Conservation (phyloP, 92 coral and sea anemone genomes). For the Epizoanthus stellaris region DNA sequence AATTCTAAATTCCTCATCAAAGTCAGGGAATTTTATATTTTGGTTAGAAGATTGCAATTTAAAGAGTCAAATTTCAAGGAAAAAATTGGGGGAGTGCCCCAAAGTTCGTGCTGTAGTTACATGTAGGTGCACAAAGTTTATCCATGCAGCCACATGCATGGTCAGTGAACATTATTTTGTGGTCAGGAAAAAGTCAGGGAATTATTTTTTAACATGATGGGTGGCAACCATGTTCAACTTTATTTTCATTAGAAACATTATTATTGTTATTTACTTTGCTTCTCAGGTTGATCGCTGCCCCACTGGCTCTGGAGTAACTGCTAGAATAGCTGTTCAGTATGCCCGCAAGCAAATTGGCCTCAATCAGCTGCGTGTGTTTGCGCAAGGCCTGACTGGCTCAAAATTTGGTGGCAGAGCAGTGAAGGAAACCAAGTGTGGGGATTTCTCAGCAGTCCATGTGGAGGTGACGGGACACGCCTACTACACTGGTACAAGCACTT, state of each 20-base stretch:
- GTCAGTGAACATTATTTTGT: not conserved
- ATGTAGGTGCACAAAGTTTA: too few species aligned
- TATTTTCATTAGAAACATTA: too few species aligned
- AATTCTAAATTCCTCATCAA: too few species aligned
- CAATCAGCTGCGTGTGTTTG: constrained; percentile 83
- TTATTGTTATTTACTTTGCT: not conserved
- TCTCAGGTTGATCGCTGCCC: constrained; percentile 92
- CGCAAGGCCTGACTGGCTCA: constrained; percentile 85
- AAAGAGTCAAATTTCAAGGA: too few species aligned
- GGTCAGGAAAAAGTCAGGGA: too few species aligned
- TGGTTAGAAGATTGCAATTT: too few species aligned
- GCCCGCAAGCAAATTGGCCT: constrained; percentile 83
- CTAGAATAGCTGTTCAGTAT: constrained; percentile 95
- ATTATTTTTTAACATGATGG: not conserved
- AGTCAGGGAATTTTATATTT: too few species aligned
- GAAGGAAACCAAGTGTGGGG: constrained; percentile 88
- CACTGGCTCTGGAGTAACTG: constrained; percentile 98
- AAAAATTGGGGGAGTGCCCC: too few species aligned
- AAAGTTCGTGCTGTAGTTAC: too few species aligned
- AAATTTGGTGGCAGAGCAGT: constrained; percentile 90
- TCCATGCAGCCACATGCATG: too few species aligned
- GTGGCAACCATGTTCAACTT: too few species aligned
- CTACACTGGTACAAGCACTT: constrained; percentile 89
- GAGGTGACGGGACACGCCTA: constrained; percentile 93
- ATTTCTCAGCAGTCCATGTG: constrained; percentile 94